Evolutionary conservation across 2,113 vertebrate species (phyloP).

Genomic region (Trinectes maculatus): DNA sequence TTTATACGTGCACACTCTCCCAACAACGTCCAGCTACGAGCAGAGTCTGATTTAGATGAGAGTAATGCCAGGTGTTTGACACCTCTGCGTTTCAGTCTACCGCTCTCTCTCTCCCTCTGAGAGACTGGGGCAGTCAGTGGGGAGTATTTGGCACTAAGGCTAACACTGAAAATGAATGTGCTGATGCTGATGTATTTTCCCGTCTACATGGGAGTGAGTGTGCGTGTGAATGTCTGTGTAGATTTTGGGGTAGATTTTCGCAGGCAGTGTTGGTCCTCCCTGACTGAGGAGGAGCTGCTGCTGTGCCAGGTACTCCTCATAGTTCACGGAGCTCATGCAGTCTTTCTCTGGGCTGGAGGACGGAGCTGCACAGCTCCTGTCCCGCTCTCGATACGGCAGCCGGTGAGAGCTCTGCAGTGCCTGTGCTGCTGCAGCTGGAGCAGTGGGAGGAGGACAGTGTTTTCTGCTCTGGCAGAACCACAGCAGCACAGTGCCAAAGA

Average conservation of each 20-base stretch:
- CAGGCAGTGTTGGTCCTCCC: slow-evolving; percentile 77
- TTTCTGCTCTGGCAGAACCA: slow-evolving; percentile 98
- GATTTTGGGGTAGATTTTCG: slow-evolving; percentile 96
- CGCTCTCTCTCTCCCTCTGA: slow-evolving; percentile 29
- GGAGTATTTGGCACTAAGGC: slow-evolving; percentile 45
- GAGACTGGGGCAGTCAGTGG: slow-evolving; percentile 12
- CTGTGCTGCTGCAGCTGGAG: slow-evolving; percentile 59
- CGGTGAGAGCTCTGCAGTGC: slow-evolving; percentile 78
- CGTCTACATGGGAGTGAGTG: slow-evolving; percentile 92
- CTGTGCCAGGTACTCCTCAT: slow-evolving; percentile 90
- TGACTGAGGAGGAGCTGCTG: slow-evolving; percentile 77
- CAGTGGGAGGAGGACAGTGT: slow-evolving; percentile 82
- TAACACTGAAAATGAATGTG: slow-evolving; percentile 97
- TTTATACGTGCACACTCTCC: slow-evolving; percentile 25
- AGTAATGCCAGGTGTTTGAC: slow-evolving; percentile 25
- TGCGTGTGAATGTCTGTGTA: slow-evolving; percentile 95
- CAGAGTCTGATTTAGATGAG: slow-evolving; percentile 11
- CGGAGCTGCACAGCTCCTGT: slow-evolving; percentile 42
- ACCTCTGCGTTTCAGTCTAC: slow-evolving; percentile 34
- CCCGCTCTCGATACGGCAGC: slow-evolving; percentile 67
- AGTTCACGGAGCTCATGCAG: slow-evolving; percentile 86
- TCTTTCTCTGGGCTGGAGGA: slow-evolving; percentile 87
- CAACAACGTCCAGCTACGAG: slow-evolving; percentile 25
- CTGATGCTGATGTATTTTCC: slow-evolving; percentile 94
- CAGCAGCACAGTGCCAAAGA: slow-evolving; percentile 91